Evolutionary conservation across 2,888 invertebrate species (phyloP), one percentile per base, ranked within the genome.

Genomic region (Phania funesta): DNA sequence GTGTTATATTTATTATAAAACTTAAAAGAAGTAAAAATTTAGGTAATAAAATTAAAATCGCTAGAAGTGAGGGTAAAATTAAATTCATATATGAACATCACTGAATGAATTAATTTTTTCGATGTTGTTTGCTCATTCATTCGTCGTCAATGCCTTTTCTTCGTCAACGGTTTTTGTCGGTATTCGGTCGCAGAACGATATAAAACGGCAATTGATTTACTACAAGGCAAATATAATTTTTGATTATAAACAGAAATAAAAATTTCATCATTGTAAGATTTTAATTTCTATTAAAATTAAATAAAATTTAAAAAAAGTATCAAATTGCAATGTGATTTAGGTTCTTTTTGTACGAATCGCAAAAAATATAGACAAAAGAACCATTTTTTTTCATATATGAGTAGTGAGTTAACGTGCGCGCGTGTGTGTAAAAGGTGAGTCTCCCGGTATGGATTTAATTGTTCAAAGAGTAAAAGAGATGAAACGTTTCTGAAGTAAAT

Each of bases 341-440:
- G 24, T n/a, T n/a, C 44, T 35, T 48, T 56, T 48, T 60, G 13
- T 50, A 26, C 24, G 18, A 77, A 52, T 67, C 52, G 6, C 50
- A 29, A 48, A 13, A 67, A 67, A 60, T 29, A 62, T 29, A 56
- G 7, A 11, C 29, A 22, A 65, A 73, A 78, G 62, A 41, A 41
- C 48, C 38, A 68, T 50, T 65, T 75, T 38, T 56, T 3, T 52
- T 64, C 73, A 56, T 24, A 52, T 52, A 62, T 73, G 26, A 60
- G n/a, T 60, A 60, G 60, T 60, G 64, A 74, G 44, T 32, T 38
- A 41, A 52, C 22, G 50, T 74, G 75, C 13, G 48, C 58, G 46
- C 41, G 70, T 64, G 76, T 71, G 68, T 50, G 73, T 67, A 62
- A 81, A 82, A 82, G 81, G 81, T 82, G 81, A 82, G 81, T 82